These are phyloP conservation scores for Musca vetustissima DNA, from an alignment of 1,140 invertebrate species.

Conservation along the genomic window DNA sequence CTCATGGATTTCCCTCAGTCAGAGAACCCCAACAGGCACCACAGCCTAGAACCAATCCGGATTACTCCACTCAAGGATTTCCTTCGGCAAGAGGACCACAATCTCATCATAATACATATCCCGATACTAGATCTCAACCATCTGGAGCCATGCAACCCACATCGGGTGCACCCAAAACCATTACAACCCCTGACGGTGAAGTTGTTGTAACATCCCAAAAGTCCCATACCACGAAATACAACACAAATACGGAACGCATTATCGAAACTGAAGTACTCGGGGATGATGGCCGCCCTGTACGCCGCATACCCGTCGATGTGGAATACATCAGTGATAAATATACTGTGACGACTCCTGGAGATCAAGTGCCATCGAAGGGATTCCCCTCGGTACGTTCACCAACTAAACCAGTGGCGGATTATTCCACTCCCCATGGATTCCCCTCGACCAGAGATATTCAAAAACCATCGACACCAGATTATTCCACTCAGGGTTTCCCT, in stretches of 20 bases:
- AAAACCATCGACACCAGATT: conserved; percentile 18
- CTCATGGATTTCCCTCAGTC: conserved; percentile 30
- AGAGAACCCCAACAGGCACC: conserved; percentile 29
- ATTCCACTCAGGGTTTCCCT: conserved; percentile 30
- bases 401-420: neutral
- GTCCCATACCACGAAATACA: neutral
- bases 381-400: conserved; percentile 26
- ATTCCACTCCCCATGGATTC: neutral
- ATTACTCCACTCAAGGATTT: conserved; percentile 32
- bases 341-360: conserved; percentile 7
- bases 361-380: neutral
- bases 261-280: neutral
- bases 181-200: neutral
- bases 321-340: neutral
- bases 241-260: neutral
- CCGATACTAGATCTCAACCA: no score
- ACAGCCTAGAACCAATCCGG: conserved; percentile 35
- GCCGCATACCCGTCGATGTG: neutral
- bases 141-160: neutral
- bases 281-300: conserved; percentile 1
- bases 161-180: neutral
- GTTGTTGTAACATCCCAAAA: conserved; percentile 2
- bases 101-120: no score
- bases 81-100: conserved; percentile 5
- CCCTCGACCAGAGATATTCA: neutral